Conservation (phyloP, 2,888 invertebrate species). For the Ophion ellenae region DNA sequence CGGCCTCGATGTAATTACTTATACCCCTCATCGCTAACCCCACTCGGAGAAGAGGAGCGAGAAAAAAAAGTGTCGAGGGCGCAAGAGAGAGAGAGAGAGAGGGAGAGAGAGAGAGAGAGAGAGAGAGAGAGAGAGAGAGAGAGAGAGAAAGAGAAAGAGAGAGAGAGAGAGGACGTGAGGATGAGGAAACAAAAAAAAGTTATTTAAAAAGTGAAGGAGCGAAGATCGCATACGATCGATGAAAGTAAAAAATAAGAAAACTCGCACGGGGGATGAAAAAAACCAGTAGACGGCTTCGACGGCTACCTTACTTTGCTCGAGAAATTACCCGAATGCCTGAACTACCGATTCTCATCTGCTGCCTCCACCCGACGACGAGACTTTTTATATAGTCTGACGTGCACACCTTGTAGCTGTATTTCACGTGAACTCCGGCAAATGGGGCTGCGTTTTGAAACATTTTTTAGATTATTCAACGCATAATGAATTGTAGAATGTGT, state of each 20-base stretch:
- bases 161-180: constrained; percentile 42
- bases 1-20: constrained; percentile 76
- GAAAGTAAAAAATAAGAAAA: constrained; percentile 27
- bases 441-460: no score
- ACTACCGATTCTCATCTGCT: constrained; percentile 3
- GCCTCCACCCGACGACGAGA: neutral
- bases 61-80: constrained; percentile 57
- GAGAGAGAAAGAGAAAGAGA: constrained; percentile 41
- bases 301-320: constrained; percentile 64
- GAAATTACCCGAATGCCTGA: constrained; percentile 50
- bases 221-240: constrained; percentile 50
- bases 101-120: constrained; percentile 57
- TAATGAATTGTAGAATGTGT: no score
- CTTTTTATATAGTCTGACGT: neutral
- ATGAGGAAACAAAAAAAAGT: constrained; percentile 55
- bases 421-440: no score
- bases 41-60: constrained; percentile 46
- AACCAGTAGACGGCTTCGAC: constrained; percentile 41
- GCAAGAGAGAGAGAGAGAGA: constrained; percentile 60
- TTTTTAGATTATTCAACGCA: no score
- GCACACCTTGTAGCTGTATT: neutral
- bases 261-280: constrained; percentile 32
- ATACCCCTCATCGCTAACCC: constrained; percentile 48
- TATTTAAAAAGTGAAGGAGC: constrained; percentile 58
- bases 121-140: constrained; percentile 14